phyloP scores from a whole-genome alignment of 2,888 invertebrate genomes.

The Drosophila anomalata region DNA sequence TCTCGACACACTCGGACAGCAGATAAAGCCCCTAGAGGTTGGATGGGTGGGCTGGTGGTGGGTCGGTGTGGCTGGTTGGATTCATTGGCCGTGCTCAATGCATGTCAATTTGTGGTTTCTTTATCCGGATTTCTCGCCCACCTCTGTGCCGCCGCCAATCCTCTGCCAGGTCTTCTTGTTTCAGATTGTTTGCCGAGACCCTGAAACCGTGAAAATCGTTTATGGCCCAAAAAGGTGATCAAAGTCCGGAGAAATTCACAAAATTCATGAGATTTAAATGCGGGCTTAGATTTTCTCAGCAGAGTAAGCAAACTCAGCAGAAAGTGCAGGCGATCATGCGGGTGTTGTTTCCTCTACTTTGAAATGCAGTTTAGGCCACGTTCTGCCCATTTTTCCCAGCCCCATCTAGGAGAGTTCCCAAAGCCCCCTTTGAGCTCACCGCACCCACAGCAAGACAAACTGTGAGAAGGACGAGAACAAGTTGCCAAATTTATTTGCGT shows the following conservation, averaged over 20 bases:
- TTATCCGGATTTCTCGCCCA: constrained; percentile 17
- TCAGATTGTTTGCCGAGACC: constrained; percentile 19
- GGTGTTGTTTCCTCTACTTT: constrained; percentile 25
- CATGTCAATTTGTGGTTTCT: constrained; percentile 70
- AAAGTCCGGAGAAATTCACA: constrained; percentile 40
- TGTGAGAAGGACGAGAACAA: constrained; percentile 45
- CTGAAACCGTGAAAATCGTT: constrained; percentile 58
- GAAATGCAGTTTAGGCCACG: constrained; percentile 25
- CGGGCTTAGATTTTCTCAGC: constrained; percentile 51
- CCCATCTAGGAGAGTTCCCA: constrained; percentile 4
- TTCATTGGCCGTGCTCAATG: constrained; percentile 48
- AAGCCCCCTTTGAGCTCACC: neutral
- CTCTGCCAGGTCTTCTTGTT: neutral
- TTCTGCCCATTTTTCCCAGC: neutral
- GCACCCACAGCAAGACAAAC: constrained; percentile 35
- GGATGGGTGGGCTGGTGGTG: neutral
- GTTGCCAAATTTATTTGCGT: constrained; percentile 75
- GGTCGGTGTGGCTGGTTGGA: neutral
- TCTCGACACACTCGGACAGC: constrained; percentile 16
- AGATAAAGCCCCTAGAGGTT: constrained; percentile 22
- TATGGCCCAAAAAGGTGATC: constrained; percentile 41
- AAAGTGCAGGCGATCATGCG: constrained; percentile 28
- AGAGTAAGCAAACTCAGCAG: constrained; percentile 7
- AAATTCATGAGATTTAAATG: constrained; percentile 65
- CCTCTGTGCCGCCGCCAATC: neutral